Evolutionary conservation across 2,113 vertebrate genomes (phyloP).

Genomic region (Cottus gobio): DNA sequence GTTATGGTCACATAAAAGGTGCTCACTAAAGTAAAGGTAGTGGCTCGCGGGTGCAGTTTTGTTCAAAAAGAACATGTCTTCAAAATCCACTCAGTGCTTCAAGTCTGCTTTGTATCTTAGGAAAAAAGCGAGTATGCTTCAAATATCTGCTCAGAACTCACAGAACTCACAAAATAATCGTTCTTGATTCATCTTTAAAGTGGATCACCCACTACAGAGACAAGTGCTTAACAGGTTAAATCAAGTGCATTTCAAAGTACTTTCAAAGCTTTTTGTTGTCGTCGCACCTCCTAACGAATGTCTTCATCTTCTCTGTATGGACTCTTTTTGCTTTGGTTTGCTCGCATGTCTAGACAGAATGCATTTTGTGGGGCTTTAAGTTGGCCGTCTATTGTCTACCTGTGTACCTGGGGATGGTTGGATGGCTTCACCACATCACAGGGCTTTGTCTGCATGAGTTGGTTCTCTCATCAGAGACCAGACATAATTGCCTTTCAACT

Average conservation of each 20-base stretch:
- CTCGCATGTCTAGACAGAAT: conserved; percentile 73
- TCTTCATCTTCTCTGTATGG: conserved; percentile 46
- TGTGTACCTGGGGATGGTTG: conserved; percentile 58
- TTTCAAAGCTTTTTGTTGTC: conserved; percentile 58
- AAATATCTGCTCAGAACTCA: conserved; percentile 8
- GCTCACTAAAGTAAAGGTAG: background rate
- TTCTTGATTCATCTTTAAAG: conserved; percentile 52
- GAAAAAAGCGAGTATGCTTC: background rate
- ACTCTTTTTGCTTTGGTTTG: conserved; percentile 55
- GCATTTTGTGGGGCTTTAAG: conserved; percentile 60
- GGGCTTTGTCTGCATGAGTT: conserved; percentile 65
- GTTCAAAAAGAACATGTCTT: background rate
- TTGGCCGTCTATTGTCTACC: conserved; percentile 54
- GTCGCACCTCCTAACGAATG: conserved; percentile 30
- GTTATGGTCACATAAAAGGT: conserved; percentile 38
- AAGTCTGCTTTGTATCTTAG: conserved; percentile 4
- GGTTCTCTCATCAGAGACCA: conserved; percentile 65
- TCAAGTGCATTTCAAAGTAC: conserved; percentile 60
- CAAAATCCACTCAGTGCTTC: background rate
- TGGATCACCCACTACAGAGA: conserved; percentile 6
- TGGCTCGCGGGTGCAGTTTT: background rate
- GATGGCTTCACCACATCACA: conserved; percentile 76
- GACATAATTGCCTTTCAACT: conserved; percentile 68
- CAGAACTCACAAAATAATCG: conserved; percentile 29
- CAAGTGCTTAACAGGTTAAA: conserved; percentile 50